Base-by-base conservation (phyloP, 2,113 vertebrate genomes). In the Silurus glanis region DNA sequence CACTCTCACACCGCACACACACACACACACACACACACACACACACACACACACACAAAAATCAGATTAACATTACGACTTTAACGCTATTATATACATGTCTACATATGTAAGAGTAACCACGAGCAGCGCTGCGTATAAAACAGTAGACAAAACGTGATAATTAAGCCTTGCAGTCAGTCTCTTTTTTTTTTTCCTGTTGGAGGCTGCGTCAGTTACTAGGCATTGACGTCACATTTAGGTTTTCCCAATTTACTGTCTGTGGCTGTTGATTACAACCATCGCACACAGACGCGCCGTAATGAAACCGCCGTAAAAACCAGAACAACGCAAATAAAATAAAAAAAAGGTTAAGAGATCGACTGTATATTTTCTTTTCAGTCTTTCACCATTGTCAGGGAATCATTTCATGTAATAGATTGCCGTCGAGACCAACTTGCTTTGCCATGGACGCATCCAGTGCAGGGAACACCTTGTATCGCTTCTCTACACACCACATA, bases 201-300 rank as follows among this genome's bases (percentile, higher is more conserved):
- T 95, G 94, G 95, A 94, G 96, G 95, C 96, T 98, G 94, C 94
- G 94, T 94, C 94, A 95, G 94, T 95, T 94, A 94, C 94, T 93
- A 94, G 93, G 93, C 93, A 94, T 94, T 95, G 94, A 95, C 94
- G 94, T 95, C 94, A 95, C 94, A 92, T 93, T 93, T 88, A 94
- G 94, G 94, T 92, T 95, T 96, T 97, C 97, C 98, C 96, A 98
- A 96, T 97, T 97, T 96, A 93, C 96, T 96, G 95, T 96, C 97
- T 96, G 96, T 93, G 94, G 95, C 95, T 96, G 93, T 95, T 94
- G 95, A 95, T 95, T 95, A 96, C 96, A 95, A 95, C 94, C 94
- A 91, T 95, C 94, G 95, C 94, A 93, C 94, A 91, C 87, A 86
- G 91, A 89, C 90, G 90, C 83, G 86, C 90, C 78, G 87, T 79